phyloP scores from a whole-genome alignment of 2,113 vertebrate species.

The Machaerirhynchus nigripectus region DNA sequence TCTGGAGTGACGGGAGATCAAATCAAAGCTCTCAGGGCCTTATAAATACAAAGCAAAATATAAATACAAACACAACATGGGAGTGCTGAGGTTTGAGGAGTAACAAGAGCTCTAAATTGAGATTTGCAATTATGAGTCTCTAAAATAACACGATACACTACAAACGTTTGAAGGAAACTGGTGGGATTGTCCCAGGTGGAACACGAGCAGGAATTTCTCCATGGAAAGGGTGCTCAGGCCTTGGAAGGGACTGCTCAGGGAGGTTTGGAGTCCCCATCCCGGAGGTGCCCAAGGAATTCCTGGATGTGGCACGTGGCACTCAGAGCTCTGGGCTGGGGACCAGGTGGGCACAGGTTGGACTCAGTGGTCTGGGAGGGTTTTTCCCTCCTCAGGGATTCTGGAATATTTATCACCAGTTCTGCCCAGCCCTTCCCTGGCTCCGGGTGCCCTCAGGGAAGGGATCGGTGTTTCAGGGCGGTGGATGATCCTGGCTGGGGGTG shows the following conservation, averaged over 20 bases:
- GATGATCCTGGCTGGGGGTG: neutral
- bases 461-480: neutral
- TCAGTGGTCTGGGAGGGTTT: rapidly evolving
- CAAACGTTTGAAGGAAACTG: rapidly evolving
- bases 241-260: neutral
- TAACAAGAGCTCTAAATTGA: neutral
- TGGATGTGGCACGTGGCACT: neutral
- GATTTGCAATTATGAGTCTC: neutral
- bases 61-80: neutral
- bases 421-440: too few relatives aligned
- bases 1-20: neutral
- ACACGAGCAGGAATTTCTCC: neutral
- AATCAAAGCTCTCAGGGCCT: neutral
- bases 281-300: neutral
- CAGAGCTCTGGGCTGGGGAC: neutral
- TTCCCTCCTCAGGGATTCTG: neutral
- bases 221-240: neutral
- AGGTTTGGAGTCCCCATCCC: neutral
- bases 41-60: neutral
- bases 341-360: neutral
- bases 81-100: neutral
- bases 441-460: neutral
- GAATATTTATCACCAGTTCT: neutral
- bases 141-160: neutral
- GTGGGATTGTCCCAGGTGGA: neutral